Percentiles rank a stretch among this genome's conserved stretches.
These are phyloP conservation scores for Chelonus insularis DNA, from an alignment of 1,140 invertebrate genomes.

Conservation along the genomic window DNA sequence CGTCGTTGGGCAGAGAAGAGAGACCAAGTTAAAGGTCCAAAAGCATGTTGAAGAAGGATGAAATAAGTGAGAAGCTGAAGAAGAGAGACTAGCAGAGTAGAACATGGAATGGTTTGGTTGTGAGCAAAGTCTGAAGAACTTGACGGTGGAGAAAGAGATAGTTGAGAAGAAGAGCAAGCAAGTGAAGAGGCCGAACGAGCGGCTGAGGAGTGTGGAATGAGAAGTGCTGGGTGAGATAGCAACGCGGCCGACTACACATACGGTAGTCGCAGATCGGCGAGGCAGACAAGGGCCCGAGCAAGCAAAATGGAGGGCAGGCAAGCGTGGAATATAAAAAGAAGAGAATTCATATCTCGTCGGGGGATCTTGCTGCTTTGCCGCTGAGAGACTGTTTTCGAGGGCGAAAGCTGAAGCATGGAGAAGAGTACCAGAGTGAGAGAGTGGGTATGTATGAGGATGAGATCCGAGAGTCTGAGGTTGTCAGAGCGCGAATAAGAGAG, in stretches of 20 bases:
- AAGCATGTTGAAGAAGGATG: slow-evolving; percentile 28
- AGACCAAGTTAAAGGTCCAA: not conserved
- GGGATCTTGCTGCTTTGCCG: slow-evolving; percentile 57
- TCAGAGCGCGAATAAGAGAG: not conserved
- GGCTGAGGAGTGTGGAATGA: slow-evolving; percentile 31
- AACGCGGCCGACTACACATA: slow-evolving; percentile 46
- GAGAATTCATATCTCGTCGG: slow-evolving; percentile 58
- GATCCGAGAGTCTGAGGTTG: not conserved
- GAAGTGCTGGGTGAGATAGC: slow-evolving; percentile 37
- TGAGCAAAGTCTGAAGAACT: not conserved
- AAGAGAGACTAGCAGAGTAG: slow-evolving; percentile 11
- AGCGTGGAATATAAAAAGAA: slow-evolving; percentile 60
- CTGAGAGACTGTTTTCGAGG: slow-evolving; percentile 58
- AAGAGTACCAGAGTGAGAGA: slow-evolving; percentile 17
- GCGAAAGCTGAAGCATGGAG: not conserved
- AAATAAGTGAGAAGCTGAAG: slow-evolving; percentile 33
- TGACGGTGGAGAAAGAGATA: not conserved
- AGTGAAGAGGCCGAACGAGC: not conserved
- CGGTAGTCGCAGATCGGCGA: slow-evolving; percentile 58
- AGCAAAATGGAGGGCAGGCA: slow-evolving; percentile 58
- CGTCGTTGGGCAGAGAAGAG: slow-evolving; percentile 28
- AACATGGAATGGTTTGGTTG: not conserved
- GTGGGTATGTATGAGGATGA: slow-evolving; percentile 29
- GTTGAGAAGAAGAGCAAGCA: slow-evolving; percentile 5
- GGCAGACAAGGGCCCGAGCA: slow-evolving; percentile 57